Base-by-base conservation (phyloP, 2,888 invertebrate species). In the Uloborus plumipes region DNA sequence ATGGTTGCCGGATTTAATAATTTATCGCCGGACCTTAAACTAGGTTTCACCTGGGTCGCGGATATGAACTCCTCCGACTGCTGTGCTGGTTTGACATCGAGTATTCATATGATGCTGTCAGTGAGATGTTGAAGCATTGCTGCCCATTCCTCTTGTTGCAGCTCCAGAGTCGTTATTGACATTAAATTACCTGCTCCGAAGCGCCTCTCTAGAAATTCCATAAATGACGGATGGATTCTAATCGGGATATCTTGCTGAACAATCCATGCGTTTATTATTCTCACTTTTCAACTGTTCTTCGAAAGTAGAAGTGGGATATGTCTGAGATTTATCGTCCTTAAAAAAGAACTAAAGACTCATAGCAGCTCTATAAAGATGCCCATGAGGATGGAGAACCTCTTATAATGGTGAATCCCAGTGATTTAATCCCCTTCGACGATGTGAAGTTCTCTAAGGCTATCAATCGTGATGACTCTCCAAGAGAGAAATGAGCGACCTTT, bases 81-180 rank as follows among this genome's bases (percentile, higher is more conserved):
- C 39, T 39, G 9, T n/a, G 18, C 18, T 11, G 16, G 55, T 6
- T 55, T 55, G 2, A 53, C 18, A 55, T 20, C 7, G 55, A 11
- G 11, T 55, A 9, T 1, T 15, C 16, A 9, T n/a, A 55, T 2
- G 18, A 4, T 6, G 11, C 16, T 55, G 16, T 55, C 15, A 55
- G 16, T 18, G 16, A 55, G 55, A 7, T 55, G 55, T 14, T 55
- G 55, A 55, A n/a, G 1, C 55, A 9, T 20, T 20, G n/a, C 55
- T n/a, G n/a, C 55, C 55, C 55, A 55, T 55, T 55, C n/a, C 14
- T 53, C 53, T 53, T 53, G n/a, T 53, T n/a, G n/a, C 15, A 55
- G 55, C n/a, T n/a, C 6, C 9, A n/a, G 18, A 55, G 16, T n/a
- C 55, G 9, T 20, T 55, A 18, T 11, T 15, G 9, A n/a, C 55